phyloP scores from a whole-genome alignment of 2,113 vertebrate species.

The Galemys pyrenaicus region DNA sequence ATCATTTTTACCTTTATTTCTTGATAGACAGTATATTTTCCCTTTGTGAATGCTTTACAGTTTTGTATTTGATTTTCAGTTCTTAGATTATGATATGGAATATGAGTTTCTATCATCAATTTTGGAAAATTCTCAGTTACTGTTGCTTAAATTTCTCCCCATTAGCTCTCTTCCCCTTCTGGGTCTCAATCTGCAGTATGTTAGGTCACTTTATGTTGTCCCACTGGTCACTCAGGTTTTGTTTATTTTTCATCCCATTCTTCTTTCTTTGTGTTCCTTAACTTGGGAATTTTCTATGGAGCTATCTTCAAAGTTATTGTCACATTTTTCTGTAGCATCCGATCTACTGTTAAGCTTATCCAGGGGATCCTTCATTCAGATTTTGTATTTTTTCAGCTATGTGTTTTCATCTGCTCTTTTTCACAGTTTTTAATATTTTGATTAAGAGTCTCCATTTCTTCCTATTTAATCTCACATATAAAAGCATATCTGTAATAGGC shows the following conservation, averaged over 20 bases:
- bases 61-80: slow-evolving; percentile 19
- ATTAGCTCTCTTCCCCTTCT: background rate
- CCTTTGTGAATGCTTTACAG: background rate
- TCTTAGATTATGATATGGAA: background rate
- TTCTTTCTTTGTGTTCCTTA: background rate
- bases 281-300: background rate
- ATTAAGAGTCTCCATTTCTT: slow-evolving; percentile 8
- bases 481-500: background rate
- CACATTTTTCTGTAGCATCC: background rate
- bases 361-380: background rate
- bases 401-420: background rate
- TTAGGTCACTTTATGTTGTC: background rate
- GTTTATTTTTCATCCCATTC: slow-evolving; percentile 3
- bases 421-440: background rate
- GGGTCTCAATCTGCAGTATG: background rate
- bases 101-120: background rate
- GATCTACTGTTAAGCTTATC: background rate
- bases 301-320: background rate
- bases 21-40: background rate
- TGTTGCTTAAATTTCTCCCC: background rate
- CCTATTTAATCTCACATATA: background rate
- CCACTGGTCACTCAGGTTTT: background rate
- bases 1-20: background rate
- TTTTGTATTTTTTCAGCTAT: slow-evolving; percentile 1
- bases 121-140: slow-evolving; percentile 16